These are phyloP conservation scores for Cryptomyrus ogoouensis DNA, from an alignment of 2,113 vertebrate species.

Conservation along the genomic window DNA sequence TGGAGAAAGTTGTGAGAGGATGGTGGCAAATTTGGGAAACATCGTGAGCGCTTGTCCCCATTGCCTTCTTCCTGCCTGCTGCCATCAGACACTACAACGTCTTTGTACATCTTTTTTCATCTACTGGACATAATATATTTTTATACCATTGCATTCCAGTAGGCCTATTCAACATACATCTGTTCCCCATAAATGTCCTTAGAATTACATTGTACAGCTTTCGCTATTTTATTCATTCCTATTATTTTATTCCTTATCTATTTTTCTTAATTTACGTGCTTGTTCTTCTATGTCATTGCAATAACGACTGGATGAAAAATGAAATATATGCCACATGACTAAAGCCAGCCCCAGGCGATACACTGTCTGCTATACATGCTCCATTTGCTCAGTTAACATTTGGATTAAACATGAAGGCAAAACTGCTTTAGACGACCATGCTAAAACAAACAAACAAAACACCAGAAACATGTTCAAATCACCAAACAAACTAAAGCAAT, in stretches of 20 bases:
- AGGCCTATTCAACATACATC: background rate
- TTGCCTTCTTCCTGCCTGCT: background rate
- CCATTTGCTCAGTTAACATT: background rate
- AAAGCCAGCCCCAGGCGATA: background rate
- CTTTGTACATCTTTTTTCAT: background rate
- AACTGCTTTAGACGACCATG: background rate
- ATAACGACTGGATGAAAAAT: background rate
- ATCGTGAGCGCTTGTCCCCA: background rate
- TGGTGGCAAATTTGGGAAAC: background rate
- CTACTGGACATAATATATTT: background rate
- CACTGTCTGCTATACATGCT: background rate
- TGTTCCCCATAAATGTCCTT: background rate
- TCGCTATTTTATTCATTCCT: background rate
- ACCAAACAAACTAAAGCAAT: background rate
- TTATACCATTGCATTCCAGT: background rate
- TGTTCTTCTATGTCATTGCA: background rate
- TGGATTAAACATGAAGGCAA: background rate
- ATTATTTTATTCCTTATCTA: background rate
- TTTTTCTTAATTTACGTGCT: background rate
- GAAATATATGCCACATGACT: background rate
- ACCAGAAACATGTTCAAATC: background rate
- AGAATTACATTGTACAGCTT: background rate
- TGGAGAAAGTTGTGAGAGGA: background rate
- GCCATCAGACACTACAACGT: background rate
- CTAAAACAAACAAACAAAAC: background rate